Conservation (phyloP, 2,797 vertebrate species). For the Semotilus atromaculatus region DNA sequence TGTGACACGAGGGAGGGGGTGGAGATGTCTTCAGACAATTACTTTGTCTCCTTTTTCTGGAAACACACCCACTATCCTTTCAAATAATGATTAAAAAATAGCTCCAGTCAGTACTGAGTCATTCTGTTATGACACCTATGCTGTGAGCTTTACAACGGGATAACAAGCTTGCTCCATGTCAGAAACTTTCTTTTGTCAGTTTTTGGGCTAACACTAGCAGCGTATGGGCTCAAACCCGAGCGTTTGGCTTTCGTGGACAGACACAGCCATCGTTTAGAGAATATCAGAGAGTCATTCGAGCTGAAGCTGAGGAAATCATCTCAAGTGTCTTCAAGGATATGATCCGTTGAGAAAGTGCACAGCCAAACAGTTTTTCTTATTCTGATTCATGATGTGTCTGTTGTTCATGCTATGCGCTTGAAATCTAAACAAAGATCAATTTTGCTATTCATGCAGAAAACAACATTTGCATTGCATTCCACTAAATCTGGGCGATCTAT, state of each 20-base stretch:
- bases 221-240: constrained; percentile 30
- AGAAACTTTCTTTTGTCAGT: constrained; percentile 45
- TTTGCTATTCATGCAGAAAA: constrained; percentile 38
- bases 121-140: constrained; percentile 37
- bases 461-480: constrained; percentile 30
- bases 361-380: constrained; percentile 33
- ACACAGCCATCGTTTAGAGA: constrained; percentile 15
- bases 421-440: constrained; percentile 26
- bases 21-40: constrained; percentile 45
- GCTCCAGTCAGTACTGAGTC: constrained; percentile 14
- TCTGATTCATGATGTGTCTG: constrained; percentile 24
- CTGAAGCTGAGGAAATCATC: not conserved
- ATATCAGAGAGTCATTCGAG: constrained; percentile 18
- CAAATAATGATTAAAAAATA: constrained; percentile 30
- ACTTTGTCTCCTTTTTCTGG: constrained; percentile 45
- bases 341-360: constrained; percentile 17
- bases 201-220: constrained; percentile 33
- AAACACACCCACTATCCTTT: constrained; percentile 39
- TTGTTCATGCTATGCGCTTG: not conserved
- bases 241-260: constrained; percentile 1
- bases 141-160: constrained; percentile 5
- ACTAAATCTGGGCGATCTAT: constrained; percentile 16
- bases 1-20: constrained; percentile 27
- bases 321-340: constrained; percentile 15
- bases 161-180: constrained; percentile 20